Conservation (phyloP, 2,797 vertebrate species). For the Cirrhinus molitorella region DNA sequence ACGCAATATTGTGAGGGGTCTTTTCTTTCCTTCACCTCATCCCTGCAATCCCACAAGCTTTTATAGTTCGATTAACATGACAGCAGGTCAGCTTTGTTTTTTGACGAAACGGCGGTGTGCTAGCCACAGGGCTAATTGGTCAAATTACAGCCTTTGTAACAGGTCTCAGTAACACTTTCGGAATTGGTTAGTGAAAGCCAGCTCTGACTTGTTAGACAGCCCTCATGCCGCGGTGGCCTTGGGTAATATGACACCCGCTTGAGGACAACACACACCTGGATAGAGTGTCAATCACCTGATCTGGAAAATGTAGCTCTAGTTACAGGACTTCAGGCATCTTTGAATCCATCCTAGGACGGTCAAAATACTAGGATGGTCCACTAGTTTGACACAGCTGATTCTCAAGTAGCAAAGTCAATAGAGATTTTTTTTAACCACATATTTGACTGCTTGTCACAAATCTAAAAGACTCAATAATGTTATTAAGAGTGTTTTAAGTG, state of each 20-base stretch:
- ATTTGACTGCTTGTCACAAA: slow-evolving; percentile 1
- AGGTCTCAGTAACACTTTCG: slow-evolving; percentile 65
- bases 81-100: slow-evolving; percentile 54
- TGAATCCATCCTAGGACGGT: slow-evolving; percentile 71
- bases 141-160: slow-evolving; percentile 66
- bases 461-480: neutral
- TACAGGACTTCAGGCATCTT: slow-evolving; percentile 73
- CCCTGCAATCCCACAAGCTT: slow-evolving; percentile 20
- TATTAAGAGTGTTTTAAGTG: neutral
- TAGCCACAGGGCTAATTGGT: slow-evolving; percentile 66
- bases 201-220: slow-evolving; percentile 59
- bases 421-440: neutral
- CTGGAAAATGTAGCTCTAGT: slow-evolving; percentile 77
- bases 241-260: slow-evolving; percentile 66
- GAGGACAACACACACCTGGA: slow-evolving; percentile 71
- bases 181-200: slow-evolving; percentile 62
- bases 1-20: neutral
- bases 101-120: slow-evolving; percentile 43
- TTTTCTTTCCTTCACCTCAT: slow-evolving; percentile 14
- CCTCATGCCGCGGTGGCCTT: slow-evolving; percentile 51
- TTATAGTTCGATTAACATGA: slow-evolving; percentile 39
- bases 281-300: slow-evolving; percentile 80
- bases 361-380: slow-evolving; percentile 54
- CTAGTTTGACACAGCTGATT: slow-evolving; percentile 23
- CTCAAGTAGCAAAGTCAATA: slow-evolving; percentile 10